A percentile compares a stretch with the other conserved stretches of the same genome.
Evolutionary conservation across 2,113 vertebrate genomes (phyloP).

Genomic region (Nannobrachium achirus): DNA sequence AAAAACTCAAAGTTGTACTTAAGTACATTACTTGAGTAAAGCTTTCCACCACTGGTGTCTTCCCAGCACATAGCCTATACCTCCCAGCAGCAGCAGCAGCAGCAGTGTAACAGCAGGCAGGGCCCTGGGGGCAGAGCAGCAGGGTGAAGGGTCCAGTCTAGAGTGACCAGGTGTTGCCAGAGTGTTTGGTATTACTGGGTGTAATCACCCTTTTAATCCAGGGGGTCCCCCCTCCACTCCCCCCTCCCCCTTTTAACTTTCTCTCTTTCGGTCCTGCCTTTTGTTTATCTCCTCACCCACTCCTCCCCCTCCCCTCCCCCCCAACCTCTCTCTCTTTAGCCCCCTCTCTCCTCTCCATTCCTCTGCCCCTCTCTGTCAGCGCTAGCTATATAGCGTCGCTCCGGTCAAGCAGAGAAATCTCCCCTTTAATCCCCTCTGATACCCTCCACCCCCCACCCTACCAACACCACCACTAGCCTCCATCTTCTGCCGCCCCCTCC

Average conservation of each 20-base stretch:
- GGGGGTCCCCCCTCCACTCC: constrained; percentile 8
- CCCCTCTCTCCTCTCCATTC: constrained; percentile 13
- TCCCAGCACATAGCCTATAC: not conserved
- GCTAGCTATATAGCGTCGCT: constrained; percentile 38
- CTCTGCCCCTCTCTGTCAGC: constrained; percentile 13
- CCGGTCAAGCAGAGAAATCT: constrained; percentile 59
- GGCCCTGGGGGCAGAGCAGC: constrained; percentile 22
- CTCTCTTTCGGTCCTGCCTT: constrained; percentile 7
- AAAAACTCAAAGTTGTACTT: no score
- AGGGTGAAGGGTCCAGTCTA: not conserved
- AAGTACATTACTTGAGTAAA: no score
- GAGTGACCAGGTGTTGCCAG: constrained; percentile 28
- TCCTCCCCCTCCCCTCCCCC: not conserved
- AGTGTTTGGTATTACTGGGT: constrained; percentile 30
- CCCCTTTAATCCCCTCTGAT: constrained; percentile 56
- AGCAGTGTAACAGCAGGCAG: no score
- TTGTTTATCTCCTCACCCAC: constrained; percentile 10
- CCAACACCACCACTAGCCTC: no score
- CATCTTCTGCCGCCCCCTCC: no score
- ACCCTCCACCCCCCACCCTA: not conserved
- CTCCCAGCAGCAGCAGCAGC: not conserved
- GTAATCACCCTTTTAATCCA: constrained; percentile 38
- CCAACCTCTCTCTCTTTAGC: not conserved
- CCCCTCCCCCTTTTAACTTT: not conserved
- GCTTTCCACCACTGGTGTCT: not conserved